Evolutionary conservation across 1,140 invertebrate species (phyloP), one percentile per base, ranked within the genome.

Genomic region (Latrodectus geometricus): DNA sequence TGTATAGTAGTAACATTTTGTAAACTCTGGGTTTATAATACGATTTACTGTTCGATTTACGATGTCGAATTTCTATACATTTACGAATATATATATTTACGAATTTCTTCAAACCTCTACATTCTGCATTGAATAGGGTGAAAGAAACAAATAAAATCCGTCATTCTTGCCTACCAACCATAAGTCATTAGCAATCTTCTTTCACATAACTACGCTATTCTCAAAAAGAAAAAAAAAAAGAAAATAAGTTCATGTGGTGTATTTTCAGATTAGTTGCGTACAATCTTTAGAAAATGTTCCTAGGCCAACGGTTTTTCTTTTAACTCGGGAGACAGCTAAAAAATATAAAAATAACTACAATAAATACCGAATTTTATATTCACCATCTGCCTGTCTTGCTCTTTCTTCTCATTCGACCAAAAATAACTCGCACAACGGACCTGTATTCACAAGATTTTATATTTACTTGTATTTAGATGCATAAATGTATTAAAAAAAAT

Each of bases 371-470:
- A 54, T 70, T 70, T 48, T 54, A 50, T 54, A 70, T 80, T 70
- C 78, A 72, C 78, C 78, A 80, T 80, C 78, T 80, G 78, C 78
- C 70, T 80, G 50, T 80, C 78, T 72, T 80, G 52, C 49, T 9
- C 9, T 9, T 35, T 14, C 49, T 21, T 9, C 50, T 35, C 50
- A n/a, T 70, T 5, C 48, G n/a, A 48, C n/a, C 21, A 80, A 80
- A 80, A 80, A 70, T 70, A 80, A 70, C 68, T 14, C 70, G 48
- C 54, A 80, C 54, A 70, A 35, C 35, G 35, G 78, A 70, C 8
- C n/a, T 52, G 70, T 49, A 17, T 80, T 70, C 50, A 23, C 66
- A 11, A 61, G 78, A 80, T 35, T 69, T 80, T 80, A 80, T 80
- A 80, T n/a, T 80, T 68, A 80, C 78, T 66, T 70, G 70, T 80